Base-by-base conservation (phyloP, 1,140 invertebrate species). In the Drosophila willistoni region DNA sequence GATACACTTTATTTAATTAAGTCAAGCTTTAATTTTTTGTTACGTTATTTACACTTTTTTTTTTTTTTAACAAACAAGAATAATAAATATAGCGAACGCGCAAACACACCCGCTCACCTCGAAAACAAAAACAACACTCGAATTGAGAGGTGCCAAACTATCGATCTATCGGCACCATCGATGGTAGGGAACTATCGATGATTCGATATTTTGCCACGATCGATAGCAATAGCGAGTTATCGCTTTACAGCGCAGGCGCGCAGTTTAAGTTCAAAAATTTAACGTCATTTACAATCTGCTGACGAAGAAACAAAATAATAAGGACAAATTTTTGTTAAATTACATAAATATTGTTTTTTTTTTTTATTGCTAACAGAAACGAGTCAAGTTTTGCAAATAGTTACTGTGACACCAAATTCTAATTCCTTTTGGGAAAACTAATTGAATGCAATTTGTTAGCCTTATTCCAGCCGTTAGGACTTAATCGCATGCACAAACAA, bases 391-490 rank as follows among this genome's bases (percentile, higher is more conserved):
- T 12, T 13, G 36, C 36, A 39, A 39, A 39, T 12, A 13, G 0
- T 12, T 39, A 3, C 19, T 22, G 7, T 22, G 7, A 51, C 2
- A 29, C 5, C 29, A 29, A 29, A 6, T 29, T 29, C 5, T 51
- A 22, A 1, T 51, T 22, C 3, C 19, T 51, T 13, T 51, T 22
- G 10, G 7, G 17, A 4, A 12, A 39, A 39, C 44, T 9, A 47
- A 9, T 47, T 47, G 7, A 44, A 44, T 44, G 42, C 42, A 44
- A 44, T 51, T 51, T 51, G 19, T 51, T 22, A 2, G 44, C 44
- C 7, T 22, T 51, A 22, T 51, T 10, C 9, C 17, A 6, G 10
- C 44, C 44, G 12, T 19, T 13, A 39, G 3, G 3, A 4, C 10
- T 12, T 22, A 12, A 51, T 19, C 17, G 17, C 44, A 51, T 51